Evolutionary conservation across 2,888 invertebrate genomes (phyloP).

Genomic region (Drosophila picticornis): DNA sequence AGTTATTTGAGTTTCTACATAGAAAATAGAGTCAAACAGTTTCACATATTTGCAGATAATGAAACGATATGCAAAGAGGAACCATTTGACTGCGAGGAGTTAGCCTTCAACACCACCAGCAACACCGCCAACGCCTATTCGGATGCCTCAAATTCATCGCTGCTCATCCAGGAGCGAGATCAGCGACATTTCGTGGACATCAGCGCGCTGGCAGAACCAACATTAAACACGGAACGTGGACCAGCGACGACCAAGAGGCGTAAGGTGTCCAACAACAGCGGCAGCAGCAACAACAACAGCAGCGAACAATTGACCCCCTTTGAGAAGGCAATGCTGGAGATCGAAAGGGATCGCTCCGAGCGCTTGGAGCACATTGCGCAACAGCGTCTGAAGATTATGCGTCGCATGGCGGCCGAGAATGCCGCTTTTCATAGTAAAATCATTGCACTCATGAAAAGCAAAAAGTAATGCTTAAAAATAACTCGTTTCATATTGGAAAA

Average conservation of each 20-base stretch:
- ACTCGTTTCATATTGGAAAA: background rate
- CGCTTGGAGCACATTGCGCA: constrained; percentile 13
- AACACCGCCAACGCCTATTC: background rate
- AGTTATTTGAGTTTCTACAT: background rate
- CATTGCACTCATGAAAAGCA: background rate
- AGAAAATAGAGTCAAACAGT: background rate
- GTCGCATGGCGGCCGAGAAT: constrained; percentile 16
- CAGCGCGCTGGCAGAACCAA: background rate
- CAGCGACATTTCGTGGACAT: background rate
- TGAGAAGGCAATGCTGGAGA: constrained; percentile 12
- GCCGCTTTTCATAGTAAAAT: constrained; percentile 17
- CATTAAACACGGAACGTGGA: background rate
- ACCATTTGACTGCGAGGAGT: background rate
- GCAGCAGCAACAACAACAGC: background rate
- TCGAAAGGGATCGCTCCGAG: constrained; percentile 13
- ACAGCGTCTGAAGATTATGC: constrained; percentile 11
- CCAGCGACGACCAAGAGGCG: background rate
- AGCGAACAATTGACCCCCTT: constrained; percentile 9
- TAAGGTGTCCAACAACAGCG: background rate
- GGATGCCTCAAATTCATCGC: background rate
- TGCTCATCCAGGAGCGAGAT: background rate
- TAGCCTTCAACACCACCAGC: background rate
- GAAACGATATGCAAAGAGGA: background rate
- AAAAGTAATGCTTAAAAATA: background rate
- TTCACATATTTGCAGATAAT: background rate